These are phyloP conservation scores for Struthio camelus DNA, from an alignment of 2,113 vertebrate species.

Conservation along the genomic window DNA sequence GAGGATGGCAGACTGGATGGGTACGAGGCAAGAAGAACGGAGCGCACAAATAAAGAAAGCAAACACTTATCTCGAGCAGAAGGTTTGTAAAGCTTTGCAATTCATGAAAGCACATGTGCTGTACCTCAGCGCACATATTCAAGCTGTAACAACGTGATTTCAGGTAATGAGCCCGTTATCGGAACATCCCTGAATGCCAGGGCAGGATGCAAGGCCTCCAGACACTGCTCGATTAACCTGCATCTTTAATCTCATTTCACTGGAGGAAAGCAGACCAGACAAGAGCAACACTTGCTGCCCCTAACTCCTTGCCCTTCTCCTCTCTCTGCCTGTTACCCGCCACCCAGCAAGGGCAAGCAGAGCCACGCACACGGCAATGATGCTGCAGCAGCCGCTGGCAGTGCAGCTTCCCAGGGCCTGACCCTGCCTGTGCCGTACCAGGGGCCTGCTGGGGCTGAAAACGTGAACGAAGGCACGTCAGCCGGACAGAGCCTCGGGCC, in stretches of 20 bases:
- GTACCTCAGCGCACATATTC: not conserved
- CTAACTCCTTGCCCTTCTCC: not conserved
- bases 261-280: not conserved
- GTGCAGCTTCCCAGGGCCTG: not conserved
- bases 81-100: slow-evolving; percentile 25
- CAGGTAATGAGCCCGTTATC: rapidly evolving
- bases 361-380: rapidly evolving
- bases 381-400: not conserved
- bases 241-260: not conserved
- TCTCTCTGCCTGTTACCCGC: not conserved
- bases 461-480: rapidly evolving
- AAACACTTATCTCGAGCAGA: not conserved
- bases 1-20: not conserved
- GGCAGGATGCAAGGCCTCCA: not conserved
- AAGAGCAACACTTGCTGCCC: not conserved
- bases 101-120: not conserved
- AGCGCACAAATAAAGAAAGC: slow-evolving; percentile 12
- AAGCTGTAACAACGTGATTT: not conserved
- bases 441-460: not conserved
- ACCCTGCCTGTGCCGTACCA: not conserved
- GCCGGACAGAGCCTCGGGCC: not conserved
- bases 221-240: not conserved
- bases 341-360: not conserved
- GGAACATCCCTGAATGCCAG: not conserved
- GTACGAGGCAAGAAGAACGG: not conserved